Base-by-base conservation (phyloP, 2,888 invertebrate species). In the Halictus ligatus region DNA sequence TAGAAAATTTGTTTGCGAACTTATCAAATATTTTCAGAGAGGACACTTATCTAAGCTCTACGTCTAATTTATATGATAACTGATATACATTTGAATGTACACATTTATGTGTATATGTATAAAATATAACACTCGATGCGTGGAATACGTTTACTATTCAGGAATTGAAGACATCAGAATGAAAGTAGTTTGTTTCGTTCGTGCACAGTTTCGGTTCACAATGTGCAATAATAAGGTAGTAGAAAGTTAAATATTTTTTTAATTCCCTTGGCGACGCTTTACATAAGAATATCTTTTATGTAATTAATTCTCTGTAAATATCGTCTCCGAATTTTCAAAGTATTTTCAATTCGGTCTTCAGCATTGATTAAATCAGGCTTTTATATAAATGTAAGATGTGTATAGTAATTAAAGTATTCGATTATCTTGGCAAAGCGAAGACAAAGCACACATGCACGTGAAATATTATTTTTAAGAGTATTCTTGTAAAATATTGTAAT, bases 21-120 rank as follows among this genome's bases (percentile, higher is more conserved):
- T 64, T 84, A 88, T 80, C 78, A 82, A 80, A 91, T 89, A 90
- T 90, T 91, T 91, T 91, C 87, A 80, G 86, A 89, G 80, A 78
- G 80, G 67, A 78, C 72, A 84, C 86, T 91, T 89, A 90, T 84
- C 82, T 85, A 91, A 91, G 87, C 87, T 87, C 81, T 77, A 85
- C 69, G 81, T 86, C 29, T 88, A 89, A 89, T 88, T 82, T 90
- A 90, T 79, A 72, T 86, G 43, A 87, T 83, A 78, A 78, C 90
- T 90, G 82, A 86, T 89, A 89, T 86, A 77, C 81, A 89, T 86
- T 85, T 84, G 83, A 83, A 85, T 72, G 67, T 81, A 77, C 72
- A 81, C 72, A 82, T 80, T 81, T 77, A 88, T 73, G 75, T 78
- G 69, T 64, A 88, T 83, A 71, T 71, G 71, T 43, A 69, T 71